Evolutionary conservation across 92 coral and sea anemone species (phyloP), one percentile per base, ranked within the genome.

Genomic region (Umimayanthus kanabou): DNA sequence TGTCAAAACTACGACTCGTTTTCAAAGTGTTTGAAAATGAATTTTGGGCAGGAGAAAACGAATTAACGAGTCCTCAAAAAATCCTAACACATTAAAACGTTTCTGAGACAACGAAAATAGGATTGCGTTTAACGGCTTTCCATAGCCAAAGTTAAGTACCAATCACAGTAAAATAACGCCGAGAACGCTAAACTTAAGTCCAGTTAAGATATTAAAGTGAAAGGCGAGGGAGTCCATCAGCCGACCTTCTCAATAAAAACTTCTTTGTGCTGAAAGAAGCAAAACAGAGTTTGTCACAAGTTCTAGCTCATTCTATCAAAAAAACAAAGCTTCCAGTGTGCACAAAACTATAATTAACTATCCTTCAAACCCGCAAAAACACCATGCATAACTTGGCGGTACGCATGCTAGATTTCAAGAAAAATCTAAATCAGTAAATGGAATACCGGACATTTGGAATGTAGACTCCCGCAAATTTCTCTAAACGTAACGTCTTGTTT

Each of bases 111-210:
- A 64, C 40, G 40, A 70, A 23, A 26, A 53, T 20, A 80, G 37
- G 42, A n/a, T 39, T 67, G 25, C 9, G 57, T 45, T 83, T 71
- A 83, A 39, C 77, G 77, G 76, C 64, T 73, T 80, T 30, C 69
- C 26, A 33, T 30, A 7, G 84, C 64, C 47, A 80, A 9, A 57
- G 30, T 57, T 30, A 47, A 10, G 79, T 22, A 65, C 16, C 30
- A 73, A 82, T 26, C n/a, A 20, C 87, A 53, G 74, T 25, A 49
- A 71, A 45, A 83, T 45, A 25, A 69, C 71, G 16, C 45, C 76
- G 30, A 79, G 33, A 79, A 49, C 82, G 15, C 40, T 9, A 79
- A 80, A 39, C 23, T 28, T 53, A 53, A 57, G 22, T 39, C 15
- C 25, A 20, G 69, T 61, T 20, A 61, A 61, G 69, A 61, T 61